phyloP scores from a whole-genome alignment of 2,113 vertebrate species.

The Nematolebias whitei region DNA sequence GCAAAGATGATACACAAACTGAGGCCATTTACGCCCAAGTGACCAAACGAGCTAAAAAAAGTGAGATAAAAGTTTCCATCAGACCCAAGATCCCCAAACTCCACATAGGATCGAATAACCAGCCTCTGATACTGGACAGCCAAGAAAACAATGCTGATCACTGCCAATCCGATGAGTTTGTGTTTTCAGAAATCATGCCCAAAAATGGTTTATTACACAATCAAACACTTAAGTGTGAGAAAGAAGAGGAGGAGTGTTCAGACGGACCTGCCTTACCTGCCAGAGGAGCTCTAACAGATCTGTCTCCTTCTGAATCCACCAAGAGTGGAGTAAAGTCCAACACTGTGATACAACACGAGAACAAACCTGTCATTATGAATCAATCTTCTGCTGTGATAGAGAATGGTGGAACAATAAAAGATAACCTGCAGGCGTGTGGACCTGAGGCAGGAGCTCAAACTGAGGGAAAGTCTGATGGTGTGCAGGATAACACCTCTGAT shows the following conservation, averaged over 20 bases:
- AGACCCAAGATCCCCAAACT: slow-evolving; percentile 80
- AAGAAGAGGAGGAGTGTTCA: slow-evolving; percentile 55
- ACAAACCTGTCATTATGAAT: slow-evolving; percentile 31
- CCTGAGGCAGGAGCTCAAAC: slow-evolving; percentile 21
- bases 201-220: slow-evolving; percentile 75
- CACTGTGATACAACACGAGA: slow-evolving; percentile 39
- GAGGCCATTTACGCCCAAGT: slow-evolving; percentile 85
- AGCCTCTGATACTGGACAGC: slow-evolving; percentile 41
- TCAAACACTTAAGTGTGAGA: slow-evolving; percentile 56
- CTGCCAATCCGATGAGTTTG: slow-evolving; percentile 65
- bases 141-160: slow-evolving; percentile 46
- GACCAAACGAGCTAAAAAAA: slow-evolving; percentile 81
- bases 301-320: slow-evolving; percentile 27
- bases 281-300: slow-evolving; percentile 58
- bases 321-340: slow-evolving; percentile 35
- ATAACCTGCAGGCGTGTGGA: slow-evolving; percentile 13
- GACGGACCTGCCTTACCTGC: slow-evolving; percentile 73
- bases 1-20: slow-evolving; percentile 68
- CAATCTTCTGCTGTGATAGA: slow-evolving; percentile 23
- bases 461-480: slow-evolving; percentile 10
- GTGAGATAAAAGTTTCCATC: slow-evolving; percentile 79
- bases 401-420: slow-evolving; percentile 56
- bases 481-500: neutral
- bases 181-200: slow-evolving; percentile 76
- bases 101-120: slow-evolving; percentile 77